Conservation (phyloP, 1,140 invertebrate genomes). For the Calosoma granatense region DNA sequence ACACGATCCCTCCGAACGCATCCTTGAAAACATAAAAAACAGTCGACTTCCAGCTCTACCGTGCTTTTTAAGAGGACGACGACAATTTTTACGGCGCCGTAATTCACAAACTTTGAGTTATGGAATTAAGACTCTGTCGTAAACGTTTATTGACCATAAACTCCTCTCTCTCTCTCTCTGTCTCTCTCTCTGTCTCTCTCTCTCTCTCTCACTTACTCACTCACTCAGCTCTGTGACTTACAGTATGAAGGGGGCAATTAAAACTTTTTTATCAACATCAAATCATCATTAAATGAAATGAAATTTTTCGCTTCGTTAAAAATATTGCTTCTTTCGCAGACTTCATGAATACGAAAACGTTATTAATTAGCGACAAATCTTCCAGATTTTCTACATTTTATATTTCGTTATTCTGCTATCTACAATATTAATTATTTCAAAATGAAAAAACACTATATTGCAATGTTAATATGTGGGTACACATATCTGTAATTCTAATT, state of each 20-base stretch:
- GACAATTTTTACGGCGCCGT: neutral
- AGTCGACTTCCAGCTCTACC: neutral
- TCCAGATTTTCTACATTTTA: too few species aligned
- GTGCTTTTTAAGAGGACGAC: neutral
- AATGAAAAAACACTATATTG: too few species aligned
- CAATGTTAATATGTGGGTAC: too few species aligned
- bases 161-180: neutral
- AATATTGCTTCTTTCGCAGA: neutral
- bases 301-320: neutral
- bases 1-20: neutral
- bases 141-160: slow-evolving; percentile 6
- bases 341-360: neutral
- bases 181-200: neutral
- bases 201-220: neutral
- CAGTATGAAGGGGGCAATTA: slow-evolving; percentile 1
- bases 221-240: too few species aligned
- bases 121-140: neutral
- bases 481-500: too few species aligned
- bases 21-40: neutral
- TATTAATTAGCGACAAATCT: too few species aligned
- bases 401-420: too few species aligned
- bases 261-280: slow-evolving; percentile 1
- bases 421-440: too few species aligned
- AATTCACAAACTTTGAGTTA: slow-evolving; percentile 1
- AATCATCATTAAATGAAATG: neutral